phyloP scores from a whole-genome alignment of 1,140 invertebrate genomes.

The Saccostrea cuccullata region DNA sequence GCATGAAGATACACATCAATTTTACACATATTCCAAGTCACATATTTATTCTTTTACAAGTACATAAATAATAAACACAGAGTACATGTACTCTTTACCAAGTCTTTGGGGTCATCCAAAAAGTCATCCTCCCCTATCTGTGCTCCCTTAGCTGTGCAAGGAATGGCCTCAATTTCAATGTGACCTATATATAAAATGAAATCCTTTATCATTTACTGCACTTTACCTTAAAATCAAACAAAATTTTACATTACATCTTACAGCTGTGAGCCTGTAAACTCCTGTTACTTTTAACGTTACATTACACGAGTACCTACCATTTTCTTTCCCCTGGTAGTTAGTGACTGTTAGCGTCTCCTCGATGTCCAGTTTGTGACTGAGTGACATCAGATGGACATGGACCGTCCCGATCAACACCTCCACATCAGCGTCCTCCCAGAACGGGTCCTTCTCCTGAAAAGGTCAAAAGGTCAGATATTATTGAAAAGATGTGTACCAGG shows the following conservation, averaged over 20 bases:
- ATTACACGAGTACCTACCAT: constrained; percentile 57
- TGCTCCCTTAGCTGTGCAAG: constrained; percentile 64
- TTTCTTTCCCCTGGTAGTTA: constrained; percentile 81
- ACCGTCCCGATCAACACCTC: constrained; percentile 81
- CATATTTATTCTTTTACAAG: not conserved
- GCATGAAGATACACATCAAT: too few species aligned
- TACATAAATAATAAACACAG: not conserved
- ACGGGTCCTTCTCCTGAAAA: constrained; percentile 82
- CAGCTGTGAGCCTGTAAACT: too few species aligned
- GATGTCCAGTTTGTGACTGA: constrained; percentile 82
- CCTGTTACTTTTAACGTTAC: too few species aligned
- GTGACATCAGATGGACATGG: constrained; percentile 81
- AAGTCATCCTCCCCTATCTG: constrained; percentile 79
- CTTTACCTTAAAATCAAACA: too few species aligned
- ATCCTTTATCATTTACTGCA: not conserved
- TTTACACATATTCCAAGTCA: not conserved
- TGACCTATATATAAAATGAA: constrained; percentile 60
- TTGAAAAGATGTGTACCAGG: not conserved
- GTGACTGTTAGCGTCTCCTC: constrained; percentile 81
- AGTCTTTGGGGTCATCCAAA: constrained; percentile 80
- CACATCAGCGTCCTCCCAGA: constrained; percentile 81
- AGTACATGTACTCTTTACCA: constrained; percentile 72
- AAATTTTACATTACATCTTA: too few species aligned
- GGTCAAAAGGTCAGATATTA: not conserved
- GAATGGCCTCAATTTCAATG: constrained; percentile 64